Base-by-base conservation (phyloP, 2,113 vertebrate species). In the Engystomops pustulosus region DNA sequence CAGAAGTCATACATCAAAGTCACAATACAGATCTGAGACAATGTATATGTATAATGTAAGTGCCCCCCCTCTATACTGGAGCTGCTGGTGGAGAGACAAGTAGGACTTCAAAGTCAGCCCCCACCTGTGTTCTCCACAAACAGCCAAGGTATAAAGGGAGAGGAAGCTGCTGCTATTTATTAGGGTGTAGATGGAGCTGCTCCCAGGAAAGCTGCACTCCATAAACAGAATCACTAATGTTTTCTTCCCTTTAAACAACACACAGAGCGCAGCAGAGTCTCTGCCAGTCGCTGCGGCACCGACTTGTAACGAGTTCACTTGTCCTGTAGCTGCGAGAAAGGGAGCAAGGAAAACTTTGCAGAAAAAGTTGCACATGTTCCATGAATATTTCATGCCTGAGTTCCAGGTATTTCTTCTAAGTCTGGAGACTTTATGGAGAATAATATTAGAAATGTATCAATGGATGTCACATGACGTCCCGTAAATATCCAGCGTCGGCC, bases 221-320 rank as follows among this genome's bases (percentile, higher is more conserved):
- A 68, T 80, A 80, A 80, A 80, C 60, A 80, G 79, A 80, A 80
- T 80, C 5, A 6, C 23, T 80, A 80, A 80, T 80, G 60, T 68
- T 51, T 34, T 68, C 18, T 65, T 44, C 1, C 20, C 58, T 67
- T 80, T 65, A 27, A 20, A 80, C 79, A 68, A 67, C 60, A 68
- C 60, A 80, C 38, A n/a, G 25, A 47, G 75, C 75, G 14, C 53
- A 77, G 45, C 47, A 78, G 49, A 78, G 15, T 49, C 41, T 65
- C 34, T 17, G 15, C 60, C 38, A 49, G 60, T 68, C 25, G 20
- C 25, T 30, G 71, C 15, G 12, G 18, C 49, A 6, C 70, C 44
- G 18, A 27, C 41, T 47, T 20, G 41, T 80, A 20, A 45, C 45
- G 18, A 80, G 65, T 80, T 67, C 78, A 38, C 30, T 2, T 8